phyloP scores from a whole-genome alignment of 2,888 invertebrate genomes.

The Hydrotaea diabolus region DNA sequence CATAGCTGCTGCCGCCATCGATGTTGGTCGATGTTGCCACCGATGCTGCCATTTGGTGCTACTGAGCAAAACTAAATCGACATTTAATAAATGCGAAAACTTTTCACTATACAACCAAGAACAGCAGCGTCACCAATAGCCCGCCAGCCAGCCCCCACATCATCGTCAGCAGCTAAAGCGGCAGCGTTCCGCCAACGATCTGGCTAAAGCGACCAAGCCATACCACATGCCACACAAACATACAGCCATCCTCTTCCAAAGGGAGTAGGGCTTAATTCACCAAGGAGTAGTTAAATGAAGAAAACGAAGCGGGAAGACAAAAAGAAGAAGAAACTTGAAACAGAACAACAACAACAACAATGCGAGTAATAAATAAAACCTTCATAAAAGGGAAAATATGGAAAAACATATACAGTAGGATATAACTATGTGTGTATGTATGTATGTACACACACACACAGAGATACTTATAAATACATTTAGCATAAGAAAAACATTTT shows the following conservation, averaged over 20 bases:
- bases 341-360: not conserved
- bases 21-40: not conserved
- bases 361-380: not conserved
- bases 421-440: not conserved
- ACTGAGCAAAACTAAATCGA: slow-evolving; percentile 10
- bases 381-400: not conserved
- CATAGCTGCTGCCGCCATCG: not conserved
- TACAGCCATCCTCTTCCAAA: not conserved
- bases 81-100: slow-evolving; percentile 29
- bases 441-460: not conserved
- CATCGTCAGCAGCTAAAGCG: too few relatives aligned
- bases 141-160: too few relatives aligned
- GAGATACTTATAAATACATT: slow-evolving; percentile 42
- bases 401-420: not conserved
- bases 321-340: not conserved
- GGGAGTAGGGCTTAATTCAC: not conserved
- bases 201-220: not conserved
- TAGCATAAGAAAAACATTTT: slow-evolving; percentile 28
- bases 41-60: not conserved
- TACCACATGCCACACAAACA: not conserved
- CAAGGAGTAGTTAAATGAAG: not conserved
- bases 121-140: too few relatives aligned
- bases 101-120: not conserved
- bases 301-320: not conserved
- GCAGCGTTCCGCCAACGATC: not conserved